A percentile compares a stretch with the other conserved stretches of the same genome.
phyloP scores from a whole-genome alignment of 2,888 invertebrate species.

The Andricus quercusramuli region DNA sequence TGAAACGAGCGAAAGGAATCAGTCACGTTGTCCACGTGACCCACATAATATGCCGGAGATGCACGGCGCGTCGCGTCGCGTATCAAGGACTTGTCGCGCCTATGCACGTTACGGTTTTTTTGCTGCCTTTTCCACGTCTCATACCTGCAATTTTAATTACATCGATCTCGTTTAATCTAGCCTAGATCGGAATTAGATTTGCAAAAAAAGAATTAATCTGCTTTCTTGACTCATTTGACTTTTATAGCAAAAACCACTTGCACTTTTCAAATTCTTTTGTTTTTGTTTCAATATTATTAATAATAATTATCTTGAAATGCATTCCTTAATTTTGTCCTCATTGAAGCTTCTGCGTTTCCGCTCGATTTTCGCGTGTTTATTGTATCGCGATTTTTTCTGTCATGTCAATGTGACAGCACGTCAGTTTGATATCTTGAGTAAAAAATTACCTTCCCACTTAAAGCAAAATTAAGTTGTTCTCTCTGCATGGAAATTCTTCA shows the following conservation, averaged over 20 bases:
- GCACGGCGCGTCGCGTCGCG: slow-evolving; percentile 63
- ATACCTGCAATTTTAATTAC: slow-evolving; percentile 24
- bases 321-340: too few relatives aligned
- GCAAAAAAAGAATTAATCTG: background rate
- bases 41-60: slow-evolving; percentile 55
- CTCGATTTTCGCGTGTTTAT: too few relatives aligned
- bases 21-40: slow-evolving; percentile 57
- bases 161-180: slow-evolving; percentile 4
- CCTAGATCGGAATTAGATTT: background rate
- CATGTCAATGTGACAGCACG: too few relatives aligned
- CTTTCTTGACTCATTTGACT: background rate
- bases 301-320: background rate
- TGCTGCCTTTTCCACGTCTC: slow-evolving; percentile 31
- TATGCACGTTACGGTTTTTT: slow-evolving; percentile 56
- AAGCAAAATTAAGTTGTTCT: too few relatives aligned
- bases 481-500: too few relatives aligned
- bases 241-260: background rate
- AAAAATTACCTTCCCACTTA: too few relatives aligned
- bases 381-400: too few relatives aligned
- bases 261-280: background rate
- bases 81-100: slow-evolving; percentile 65
- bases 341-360: too few relatives aligned
- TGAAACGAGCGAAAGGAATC: slow-evolving; percentile 46
- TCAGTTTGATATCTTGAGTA: too few relatives aligned
- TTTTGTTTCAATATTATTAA: background rate